Conservation (phyloP, 2,113 vertebrate genomes). For the Gymnogyps californianus region DNA sequence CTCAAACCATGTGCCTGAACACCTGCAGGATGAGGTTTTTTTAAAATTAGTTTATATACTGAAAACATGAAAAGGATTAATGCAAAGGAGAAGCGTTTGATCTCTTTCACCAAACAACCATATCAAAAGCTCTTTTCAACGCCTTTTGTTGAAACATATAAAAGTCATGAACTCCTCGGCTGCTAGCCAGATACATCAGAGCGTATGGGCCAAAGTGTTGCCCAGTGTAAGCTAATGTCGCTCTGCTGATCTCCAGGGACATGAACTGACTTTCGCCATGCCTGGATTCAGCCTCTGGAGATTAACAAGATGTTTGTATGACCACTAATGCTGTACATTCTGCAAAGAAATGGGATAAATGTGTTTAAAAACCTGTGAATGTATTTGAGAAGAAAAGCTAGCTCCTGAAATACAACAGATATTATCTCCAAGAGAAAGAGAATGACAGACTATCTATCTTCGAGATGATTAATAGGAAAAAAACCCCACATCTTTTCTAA, state of each 20-base stretch:
- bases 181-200: slow-evolving; percentile 4
- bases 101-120: slow-evolving; percentile 56
- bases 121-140: slow-evolving; percentile 61
- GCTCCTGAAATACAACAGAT: neutral
- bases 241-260: neutral
- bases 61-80: slow-evolving; percentile 58
- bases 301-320: neutral
- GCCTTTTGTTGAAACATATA: slow-evolving; percentile 45
- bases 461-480: neutral
- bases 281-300: neutral
- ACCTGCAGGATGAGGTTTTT: slow-evolving; percentile 34
- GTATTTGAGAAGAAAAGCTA: neutral
- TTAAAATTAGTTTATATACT: neutral
- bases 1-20: neutral
- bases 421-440: neutral
- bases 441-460: neutral
- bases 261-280: neutral
- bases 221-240: neutral
- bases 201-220: neutral
- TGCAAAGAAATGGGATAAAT: neutral
- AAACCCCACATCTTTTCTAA: neutral
- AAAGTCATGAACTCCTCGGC: slow-evolving; percentile 52
- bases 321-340: neutral
- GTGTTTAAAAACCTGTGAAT: neutral
- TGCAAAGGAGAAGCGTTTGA: slow-evolving; percentile 40